These are phyloP conservation scores for Babyrousa celebensis DNA, from an alignment of 2,797 vertebrate species.

Conservation along the genomic window DNA sequence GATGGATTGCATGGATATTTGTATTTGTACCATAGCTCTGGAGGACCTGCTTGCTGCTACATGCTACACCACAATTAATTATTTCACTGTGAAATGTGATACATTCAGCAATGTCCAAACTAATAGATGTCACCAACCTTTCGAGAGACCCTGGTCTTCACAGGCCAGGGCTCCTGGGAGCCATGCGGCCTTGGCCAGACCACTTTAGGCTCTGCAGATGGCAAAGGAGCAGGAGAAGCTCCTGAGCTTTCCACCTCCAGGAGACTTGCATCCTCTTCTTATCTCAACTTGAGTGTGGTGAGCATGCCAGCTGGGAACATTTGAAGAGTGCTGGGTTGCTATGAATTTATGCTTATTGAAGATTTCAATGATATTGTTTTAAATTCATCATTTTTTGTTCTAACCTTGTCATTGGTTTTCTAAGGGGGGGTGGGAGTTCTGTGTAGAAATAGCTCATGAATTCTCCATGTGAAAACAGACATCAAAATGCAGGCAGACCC, in stretches of 20 bases:
- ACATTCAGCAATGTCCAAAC: neutral
- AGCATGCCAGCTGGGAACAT: neutral
- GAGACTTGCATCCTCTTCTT: neutral
- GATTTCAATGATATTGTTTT: neutral
- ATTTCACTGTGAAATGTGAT: constrained; percentile 18
- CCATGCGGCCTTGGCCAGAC: neutral
- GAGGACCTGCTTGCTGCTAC: neutral
- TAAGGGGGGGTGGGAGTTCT: neutral
- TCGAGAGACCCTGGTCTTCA: neutral
- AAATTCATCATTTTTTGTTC: neutral
- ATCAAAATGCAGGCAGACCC: neutral
- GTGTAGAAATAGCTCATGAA: neutral
- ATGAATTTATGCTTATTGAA: neutral
- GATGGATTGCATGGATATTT: neutral
- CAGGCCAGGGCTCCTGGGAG: neutral
- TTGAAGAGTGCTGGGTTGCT: neutral
- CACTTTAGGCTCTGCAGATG: neutral
- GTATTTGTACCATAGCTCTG: neutral
- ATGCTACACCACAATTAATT: neutral
- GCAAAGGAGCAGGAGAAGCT: neutral
- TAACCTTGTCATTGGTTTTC: neutral
- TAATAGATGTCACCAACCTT: neutral
- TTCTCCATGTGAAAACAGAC: constrained; percentile 18
- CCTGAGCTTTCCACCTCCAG: neutral
- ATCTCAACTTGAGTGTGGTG: neutral